These are phyloP conservation scores for Neogobius melanostomus DNA, from an alignment of 2,113 vertebrate species.

Conservation along the genomic window DNA sequence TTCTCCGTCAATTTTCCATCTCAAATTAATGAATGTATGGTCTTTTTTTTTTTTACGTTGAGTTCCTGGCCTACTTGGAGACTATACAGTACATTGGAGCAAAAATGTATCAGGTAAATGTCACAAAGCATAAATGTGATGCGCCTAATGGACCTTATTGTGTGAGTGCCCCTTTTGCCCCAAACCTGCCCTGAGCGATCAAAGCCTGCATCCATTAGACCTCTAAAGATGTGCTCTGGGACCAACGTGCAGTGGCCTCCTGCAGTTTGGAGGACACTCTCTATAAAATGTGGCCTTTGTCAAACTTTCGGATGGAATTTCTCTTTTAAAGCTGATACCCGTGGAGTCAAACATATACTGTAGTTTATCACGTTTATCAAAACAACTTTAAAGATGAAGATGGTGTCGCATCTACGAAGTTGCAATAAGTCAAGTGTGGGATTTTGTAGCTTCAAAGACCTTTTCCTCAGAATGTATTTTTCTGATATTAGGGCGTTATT, in stretches of 20 bases:
- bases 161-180: conserved; percentile 7
- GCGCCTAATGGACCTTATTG: not conserved
- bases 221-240: not conserved
- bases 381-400: too few relatives aligned
- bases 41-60: not conserved
- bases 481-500: too few relatives aligned
- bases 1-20: too few relatives aligned
- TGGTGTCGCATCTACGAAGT: too few relatives aligned
- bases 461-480: too few relatives aligned
- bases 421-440: too few relatives aligned
- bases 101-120: conserved; percentile 1
- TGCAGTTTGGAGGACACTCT: not conserved
- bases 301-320: not conserved
- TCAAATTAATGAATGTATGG: too few relatives aligned
- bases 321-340: not conserved
- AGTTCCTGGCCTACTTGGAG: not conserved
- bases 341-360: not conserved
- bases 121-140: not conserved
- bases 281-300: not conserved
- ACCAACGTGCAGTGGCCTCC: not conserved
- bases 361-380: too few relatives aligned
- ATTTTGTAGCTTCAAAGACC: too few relatives aligned
- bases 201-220: conserved; percentile 5
- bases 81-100: not conserved
- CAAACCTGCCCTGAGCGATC: conserved; percentile 9